Conservation (phyloP, 2,113 vertebrate species). For the Corynorhinus townsendii region DNA sequence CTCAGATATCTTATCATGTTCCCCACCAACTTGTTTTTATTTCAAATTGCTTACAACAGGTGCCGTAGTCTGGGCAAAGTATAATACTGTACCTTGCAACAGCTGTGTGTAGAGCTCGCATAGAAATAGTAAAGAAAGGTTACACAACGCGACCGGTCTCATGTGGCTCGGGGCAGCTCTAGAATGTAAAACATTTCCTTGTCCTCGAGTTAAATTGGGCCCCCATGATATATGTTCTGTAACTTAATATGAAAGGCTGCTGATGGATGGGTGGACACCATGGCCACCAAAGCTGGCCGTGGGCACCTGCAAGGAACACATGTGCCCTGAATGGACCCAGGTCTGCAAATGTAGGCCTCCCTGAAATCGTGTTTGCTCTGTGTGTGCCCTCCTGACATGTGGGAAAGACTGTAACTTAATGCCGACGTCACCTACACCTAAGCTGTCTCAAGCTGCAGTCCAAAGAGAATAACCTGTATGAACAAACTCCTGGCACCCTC, state of each 20-base stretch:
- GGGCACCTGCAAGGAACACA: conserved; percentile 34
- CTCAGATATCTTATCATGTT: conserved; percentile 46
- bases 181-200: conserved; percentile 84
- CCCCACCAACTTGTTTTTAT: conserved; percentile 69
- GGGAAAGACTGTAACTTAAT: not conserved
- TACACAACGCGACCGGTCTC: conserved; percentile 65
- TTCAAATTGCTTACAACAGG: conserved; percentile 79
- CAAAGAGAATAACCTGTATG: not conserved
- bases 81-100: conserved; percentile 78
- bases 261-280: conserved; percentile 25
- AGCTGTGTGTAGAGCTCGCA: conserved; percentile 72
- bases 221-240: conserved; percentile 73
- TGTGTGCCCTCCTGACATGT: rapidly evolving
- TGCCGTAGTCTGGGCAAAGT: conserved; percentile 68
- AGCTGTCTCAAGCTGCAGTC: not conserved
- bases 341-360: not conserved
- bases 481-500: not conserved
- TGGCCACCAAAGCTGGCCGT: not conserved
- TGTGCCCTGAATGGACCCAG: not conserved
- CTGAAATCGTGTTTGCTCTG: not conserved
- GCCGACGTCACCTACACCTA: not conserved
- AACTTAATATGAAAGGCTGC: conserved; percentile 72
- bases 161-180: conserved; percentile 68
- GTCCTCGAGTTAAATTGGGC: conserved; percentile 78
- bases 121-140: conserved; percentile 74